phyloP scores from a whole-genome alignment of 2,797 vertebrate species.

The Columba guinea region DNA sequence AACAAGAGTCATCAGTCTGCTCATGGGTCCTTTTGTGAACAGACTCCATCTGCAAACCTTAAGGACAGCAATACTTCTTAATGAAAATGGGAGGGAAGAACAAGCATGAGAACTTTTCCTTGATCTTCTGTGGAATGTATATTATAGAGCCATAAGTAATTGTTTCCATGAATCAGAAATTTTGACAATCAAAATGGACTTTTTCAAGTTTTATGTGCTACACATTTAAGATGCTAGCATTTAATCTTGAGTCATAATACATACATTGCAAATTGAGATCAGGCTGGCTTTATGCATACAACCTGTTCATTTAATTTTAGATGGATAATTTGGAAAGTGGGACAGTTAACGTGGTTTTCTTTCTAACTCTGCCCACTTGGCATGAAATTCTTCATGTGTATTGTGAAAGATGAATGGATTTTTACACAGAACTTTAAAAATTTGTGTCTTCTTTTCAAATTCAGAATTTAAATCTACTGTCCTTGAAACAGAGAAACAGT shows the following conservation, averaged over 20 bases:
- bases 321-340: background rate
- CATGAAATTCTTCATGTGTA: background rate
- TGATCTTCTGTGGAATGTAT: background rate
- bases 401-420: background rate
- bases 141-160: background rate
- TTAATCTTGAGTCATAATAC: background rate
- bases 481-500: conserved; percentile 71
- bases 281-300: background rate
- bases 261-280: background rate
- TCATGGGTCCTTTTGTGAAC: background rate
- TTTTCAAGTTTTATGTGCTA: background rate
- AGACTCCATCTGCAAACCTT: background rate
- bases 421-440: background rate
- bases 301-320: background rate
- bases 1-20: background rate
- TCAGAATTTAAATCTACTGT: conserved; percentile 78
- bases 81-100: background rate
- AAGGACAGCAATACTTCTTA: background rate
- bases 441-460: conserved; percentile 53
- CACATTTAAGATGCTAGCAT: background rate
- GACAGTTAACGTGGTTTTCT: background rate
- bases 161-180: background rate
- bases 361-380: background rate
- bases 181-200: background rate
- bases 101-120: background rate